Evolutionary conservation across 2,113 vertebrate genomes (phyloP), one percentile per base, ranked within the genome.

Genomic region (Lagopus muta): DNA sequence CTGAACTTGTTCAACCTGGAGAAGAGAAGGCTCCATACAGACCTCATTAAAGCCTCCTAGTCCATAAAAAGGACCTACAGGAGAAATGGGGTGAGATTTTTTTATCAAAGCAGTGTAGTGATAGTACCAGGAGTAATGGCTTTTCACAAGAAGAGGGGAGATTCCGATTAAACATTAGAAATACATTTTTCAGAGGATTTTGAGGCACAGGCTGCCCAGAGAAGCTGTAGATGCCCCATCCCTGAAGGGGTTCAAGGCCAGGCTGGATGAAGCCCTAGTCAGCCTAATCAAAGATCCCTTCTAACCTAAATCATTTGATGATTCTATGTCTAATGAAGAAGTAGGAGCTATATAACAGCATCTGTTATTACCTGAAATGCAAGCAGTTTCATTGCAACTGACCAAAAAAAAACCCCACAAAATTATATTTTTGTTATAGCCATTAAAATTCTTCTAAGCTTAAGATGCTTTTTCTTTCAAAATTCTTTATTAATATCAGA

Each of bases 391-490:
- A 3, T 50, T 38, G 75, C 50, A 84, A 52, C 50, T 25, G 38
- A 50, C 50, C 54, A 38, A 30, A 45, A 28, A 8, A 10, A 30
- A 48, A 21, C 70, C 22, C 24, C 27, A 54, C 52, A 60, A 50
- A 74, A 86, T 24, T 1, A 50, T 1, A 0, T 5, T 43, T 57
- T 66, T 52, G 38, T 47, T 32, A 54, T 0, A 5, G 19, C 11
- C 9, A 55, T 2, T 74, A 91, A 73, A 62, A 30, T 8, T 82
- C 48, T 54, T 82, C 54, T 54, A 52, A 70, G 72, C 9, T 24
- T 20, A 10, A 10, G 10, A 62, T 57, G 21, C 10, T 20, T 67
- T 60, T 86, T 47, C 27, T 40, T 60, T 45, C 50, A 34, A 38
- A 92, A 80, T 54, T 69, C 28, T 38, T 40, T 77, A 9, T 15